Base-by-base conservation (phyloP, 2,888 invertebrate genomes). In the Polyommatus icarus region DNA sequence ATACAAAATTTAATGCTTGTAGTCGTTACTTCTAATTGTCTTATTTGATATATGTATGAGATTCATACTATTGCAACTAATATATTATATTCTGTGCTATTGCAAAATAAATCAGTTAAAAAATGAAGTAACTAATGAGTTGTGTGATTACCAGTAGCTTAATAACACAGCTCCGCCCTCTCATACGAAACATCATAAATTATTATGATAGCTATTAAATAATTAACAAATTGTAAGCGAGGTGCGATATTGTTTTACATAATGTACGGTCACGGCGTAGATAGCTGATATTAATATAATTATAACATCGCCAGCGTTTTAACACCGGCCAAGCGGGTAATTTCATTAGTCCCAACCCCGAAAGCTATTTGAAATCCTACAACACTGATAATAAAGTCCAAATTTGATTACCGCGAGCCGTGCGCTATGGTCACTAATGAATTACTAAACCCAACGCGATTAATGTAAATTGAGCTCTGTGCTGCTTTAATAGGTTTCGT, bases 291-390 rank as follows among this genome's bases (percentile, higher is more conserved):
- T 75, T 75, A 54, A 54, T 75, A 75, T 75, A 75, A 75, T 75
- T 80, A 78, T 80, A 77, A 72, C 79, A 80, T 75, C 72, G 78
- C 73, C 73, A 78, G 76, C 86, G 84, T 87, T 77, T 77, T 87
- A 86, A 83, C 87, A 84, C 87, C 81, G 83, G 80, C 82, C 80
- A 80, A 83, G 79, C 83, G 82, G 76, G 80, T 83, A 83, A 84
- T 84, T 83, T 80, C 80, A 81, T 81, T 77, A 72, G 32, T 12
- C 5, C 10, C n/a, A 7, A 57, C 12, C 46, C 18, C 32, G 15
- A 20, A 79, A 77, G 36, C 3, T 32, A 82, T 79, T 77, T 36
- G 59, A 15, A 29, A 78, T 72, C 75, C n/a, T 84, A 81, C 24
- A 0, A 0, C 0, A 18, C 67, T 0, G 0, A 3, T 15, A 12